These are phyloP conservation scores for Acanthurus lineatus DNA, from an alignment of 2,797 vertebrate species.

Conservation along the genomic window DNA sequence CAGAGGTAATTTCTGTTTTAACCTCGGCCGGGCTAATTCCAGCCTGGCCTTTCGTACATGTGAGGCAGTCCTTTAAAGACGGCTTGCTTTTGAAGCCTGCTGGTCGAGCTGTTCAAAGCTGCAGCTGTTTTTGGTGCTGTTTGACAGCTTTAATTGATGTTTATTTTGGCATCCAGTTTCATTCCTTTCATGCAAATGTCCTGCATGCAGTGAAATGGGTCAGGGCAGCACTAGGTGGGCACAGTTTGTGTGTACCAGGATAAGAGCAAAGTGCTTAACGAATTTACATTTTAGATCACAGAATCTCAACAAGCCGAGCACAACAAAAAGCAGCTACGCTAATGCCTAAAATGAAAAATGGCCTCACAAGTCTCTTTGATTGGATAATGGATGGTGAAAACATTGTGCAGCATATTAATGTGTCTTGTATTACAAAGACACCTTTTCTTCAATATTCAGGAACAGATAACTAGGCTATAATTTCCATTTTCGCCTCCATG, in stretches of 20 bases:
- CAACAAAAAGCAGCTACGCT: slow-evolving; percentile 68
- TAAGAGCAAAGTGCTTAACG: slow-evolving; percentile 83
- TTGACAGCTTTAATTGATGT: slow-evolving; percentile 92
- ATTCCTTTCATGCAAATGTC: slow-evolving; percentile 89
- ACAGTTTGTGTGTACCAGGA: slow-evolving; percentile 75
- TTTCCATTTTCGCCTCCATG: slow-evolving; percentile 13
- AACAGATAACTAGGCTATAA: slow-evolving; percentile 17
- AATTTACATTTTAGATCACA: slow-evolving; percentile 86
- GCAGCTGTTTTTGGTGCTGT: slow-evolving; percentile 89
- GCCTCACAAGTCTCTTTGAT: slow-evolving; percentile 61
- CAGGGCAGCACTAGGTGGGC: slow-evolving; percentile 84
- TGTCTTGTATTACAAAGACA: slow-evolving; percentile 29
- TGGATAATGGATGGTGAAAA: slow-evolving; percentile 59
- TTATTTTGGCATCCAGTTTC: slow-evolving; percentile 89
- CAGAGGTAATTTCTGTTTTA: slow-evolving; percentile 76
- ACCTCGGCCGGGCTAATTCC: slow-evolving; percentile 82
- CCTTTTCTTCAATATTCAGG: slow-evolving; percentile 33
- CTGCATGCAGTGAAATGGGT: slow-evolving; percentile 86
- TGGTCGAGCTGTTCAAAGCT: slow-evolving; percentile 88
- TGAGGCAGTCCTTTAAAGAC: slow-evolving; percentile 85
- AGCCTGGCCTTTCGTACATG: slow-evolving; percentile 82
- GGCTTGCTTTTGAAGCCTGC: slow-evolving; percentile 87
- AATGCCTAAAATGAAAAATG: slow-evolving; percentile 60
- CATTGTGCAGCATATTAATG: slow-evolving; percentile 49
- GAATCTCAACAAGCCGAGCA: slow-evolving; percentile 67